A percentile compares a stretch with the other conserved stretches of the same genome.
These are phyloP conservation scores for Protodeltote pygarga DNA, from an alignment of 2,888 invertebrate species.

Conservation along the genomic window DNA sequence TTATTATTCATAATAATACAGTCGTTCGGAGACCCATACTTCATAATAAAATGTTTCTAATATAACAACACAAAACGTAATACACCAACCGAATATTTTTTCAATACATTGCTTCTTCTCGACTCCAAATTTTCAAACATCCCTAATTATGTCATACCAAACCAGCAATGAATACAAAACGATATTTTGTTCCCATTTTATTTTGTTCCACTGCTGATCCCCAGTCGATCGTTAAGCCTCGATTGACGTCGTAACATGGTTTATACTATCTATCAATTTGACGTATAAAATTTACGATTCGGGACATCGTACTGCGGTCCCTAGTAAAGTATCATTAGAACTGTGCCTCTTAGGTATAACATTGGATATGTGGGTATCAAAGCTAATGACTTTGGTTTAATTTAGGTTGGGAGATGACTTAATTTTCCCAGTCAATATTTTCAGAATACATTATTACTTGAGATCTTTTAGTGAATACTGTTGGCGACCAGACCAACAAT, in stretches of 20 bases:
- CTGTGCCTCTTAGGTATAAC: slow-evolving; percentile 2
- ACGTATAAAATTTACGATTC: slow-evolving; percentile 45
- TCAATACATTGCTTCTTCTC: slow-evolving; percentile 7
- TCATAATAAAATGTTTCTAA: slow-evolving; percentile 10
- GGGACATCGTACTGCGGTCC: slow-evolving; percentile 21
- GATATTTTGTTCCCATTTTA: slow-evolving; percentile 9
- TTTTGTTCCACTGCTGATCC: slow-evolving; percentile 23
- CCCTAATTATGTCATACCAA: neutral
- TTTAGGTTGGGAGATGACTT: no score
- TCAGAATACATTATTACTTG: no score
- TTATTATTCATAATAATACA: slow-evolving; percentile 11
- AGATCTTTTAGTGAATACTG: no score
- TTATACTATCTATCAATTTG: slow-evolving; percentile 47
- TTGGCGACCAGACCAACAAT: no score
- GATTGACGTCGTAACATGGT: slow-evolving; percentile 46
- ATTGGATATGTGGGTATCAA: neutral
- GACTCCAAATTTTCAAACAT: neutral
- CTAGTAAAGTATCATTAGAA: slow-evolving; percentile 11
- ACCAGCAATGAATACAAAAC: slow-evolving; percentile 15
- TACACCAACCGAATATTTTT: neutral
- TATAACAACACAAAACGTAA: neutral
- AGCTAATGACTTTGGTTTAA: slow-evolving; percentile 6
- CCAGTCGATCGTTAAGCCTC: slow-evolving; percentile 33
- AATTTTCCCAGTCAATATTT: no score
- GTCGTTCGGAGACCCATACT: neutral